Base-by-base conservation (phyloP, 2,797 vertebrate species). In the Takifugu ocellatus region DNA sequence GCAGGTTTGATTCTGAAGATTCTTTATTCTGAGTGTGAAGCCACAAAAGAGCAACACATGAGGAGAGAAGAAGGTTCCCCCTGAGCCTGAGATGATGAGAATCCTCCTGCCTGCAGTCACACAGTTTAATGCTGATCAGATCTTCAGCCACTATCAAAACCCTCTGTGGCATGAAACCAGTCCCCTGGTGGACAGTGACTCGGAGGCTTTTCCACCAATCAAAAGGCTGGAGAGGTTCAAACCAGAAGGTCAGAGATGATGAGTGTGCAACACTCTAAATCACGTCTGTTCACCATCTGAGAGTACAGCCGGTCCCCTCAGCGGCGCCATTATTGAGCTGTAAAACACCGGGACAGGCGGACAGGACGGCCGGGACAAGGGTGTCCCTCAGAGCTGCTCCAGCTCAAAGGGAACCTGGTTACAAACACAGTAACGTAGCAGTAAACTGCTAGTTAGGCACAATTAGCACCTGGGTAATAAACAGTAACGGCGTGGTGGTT, bases 171-270 rank as follows among this genome's bases (percentile, higher is more conserved):
- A 17, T 77, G 50, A 77, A 80, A 77, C 77, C 75, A 74, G 68
- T 61, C 68, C 66, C 74, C 72, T 42, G 74, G 54, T 25, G 60
- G 2, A 16, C 70, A 83, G 79, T 86, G 84, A 83, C 79, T 81
- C 26, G 14, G 65, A 77, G 65, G 73, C 73, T 75, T 77, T 81
- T 83, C 67, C 76, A 70, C 76, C 78, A 81, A 84, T 84, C 76
- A 78, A 78, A 75, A 78, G 42, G 25, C 66, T 70, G 50, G 67
- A 83, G 82, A 77, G 80, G 78, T 78, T 84, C 78, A 83, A 68
- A 77, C 68, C 0, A n/a, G 59, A 66, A 77, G 76, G 82, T 83
- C 78, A 78, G 53, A 59, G 61, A 74, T 84, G 84, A 86, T 86
- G 73, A 75, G 69, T 77, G 77, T 77, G 75, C 75, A 80, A 69